phyloP scores from a whole-genome alignment of 1,140 invertebrate species.

The Tetramorium parvispinum region DNA sequence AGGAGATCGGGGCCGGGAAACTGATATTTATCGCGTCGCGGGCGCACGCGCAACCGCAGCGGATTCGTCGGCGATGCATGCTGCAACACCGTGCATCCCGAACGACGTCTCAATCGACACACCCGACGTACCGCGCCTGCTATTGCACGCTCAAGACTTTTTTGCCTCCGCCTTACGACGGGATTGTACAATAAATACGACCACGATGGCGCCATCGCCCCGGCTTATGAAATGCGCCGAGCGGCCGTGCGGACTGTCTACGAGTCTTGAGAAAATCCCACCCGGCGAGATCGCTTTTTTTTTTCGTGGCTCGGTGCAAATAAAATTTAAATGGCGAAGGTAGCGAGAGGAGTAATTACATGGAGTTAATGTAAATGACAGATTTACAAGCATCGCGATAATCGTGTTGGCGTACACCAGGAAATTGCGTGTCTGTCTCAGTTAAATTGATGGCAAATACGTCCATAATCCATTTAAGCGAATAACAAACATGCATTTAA shows the following conservation, averaged over 20 bases:
- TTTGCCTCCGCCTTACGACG: constrained; percentile 23
- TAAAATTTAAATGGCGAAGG: constrained; percentile 45
- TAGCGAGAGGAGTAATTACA: constrained; percentile 45
- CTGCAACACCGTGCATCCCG: constrained; percentile 14
- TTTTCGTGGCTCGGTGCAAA: constrained; percentile 7
- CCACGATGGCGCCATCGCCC: constrained; percentile 46
- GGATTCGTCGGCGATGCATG: constrained; percentile 47
- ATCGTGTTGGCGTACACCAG: constrained; percentile 34
- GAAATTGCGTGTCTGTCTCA: constrained; percentile 36
- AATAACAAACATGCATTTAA: constrained; percentile 28
- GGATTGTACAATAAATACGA: constrained; percentile 43
- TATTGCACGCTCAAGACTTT: background rate
- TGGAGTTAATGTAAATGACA: constrained; percentile 42
- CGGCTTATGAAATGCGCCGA: constrained; percentile 29
- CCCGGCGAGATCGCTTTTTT: constrained; percentile 29
- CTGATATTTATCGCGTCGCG: constrained; percentile 68
- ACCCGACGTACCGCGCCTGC: constrained; percentile 36
- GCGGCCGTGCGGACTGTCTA: constrained; percentile 12
- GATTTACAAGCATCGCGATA: constrained; percentile 51
- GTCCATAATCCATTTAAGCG: background rate
- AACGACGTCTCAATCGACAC: constrained; percentile 64
- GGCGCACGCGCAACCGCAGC: constrained; percentile 7
- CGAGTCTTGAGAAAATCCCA: constrained; percentile 54
- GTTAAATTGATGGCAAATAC: constrained; percentile 25
- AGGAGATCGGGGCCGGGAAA: constrained; percentile 58